Evolutionary conservation across 2,888 invertebrate species (phyloP).

Genomic region (Coenonympha glycerion): DNA sequence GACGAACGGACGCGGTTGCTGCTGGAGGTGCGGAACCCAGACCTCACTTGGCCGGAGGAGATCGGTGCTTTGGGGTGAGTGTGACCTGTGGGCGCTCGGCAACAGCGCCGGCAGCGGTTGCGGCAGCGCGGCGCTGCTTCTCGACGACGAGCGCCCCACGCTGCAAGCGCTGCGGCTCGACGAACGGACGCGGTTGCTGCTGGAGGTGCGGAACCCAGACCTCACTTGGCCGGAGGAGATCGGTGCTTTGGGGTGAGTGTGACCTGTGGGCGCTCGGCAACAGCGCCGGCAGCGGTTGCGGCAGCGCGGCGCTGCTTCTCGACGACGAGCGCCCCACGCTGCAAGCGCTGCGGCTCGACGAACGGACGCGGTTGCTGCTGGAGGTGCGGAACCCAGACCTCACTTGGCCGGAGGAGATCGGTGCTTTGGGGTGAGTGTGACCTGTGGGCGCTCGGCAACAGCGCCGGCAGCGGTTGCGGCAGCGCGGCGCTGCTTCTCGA

Average conservation of each 20-base stretch:
- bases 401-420: slow-evolving; percentile 96
- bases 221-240: slow-evolving; percentile 96
- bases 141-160: slow-evolving; percentile 86
- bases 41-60: slow-evolving; percentile 96
- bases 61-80: slow-evolving; percentile 78
- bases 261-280: slow-evolving; percentile 80
- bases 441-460: slow-evolving; percentile 79
- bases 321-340: slow-evolving; percentile 87
- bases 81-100: slow-evolving; percentile 80
- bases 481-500: slow-evolving; percentile 77
- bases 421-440: slow-evolving; percentile 72
- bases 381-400: slow-evolving; percentile 91
- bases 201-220: slow-evolving; percentile 90
- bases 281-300: slow-evolving; percentile 36
- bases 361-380: slow-evolving; percentile 84
- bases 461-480: slow-evolving; percentile 36
- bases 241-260: slow-evolving; percentile 74
- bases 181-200: slow-evolving; percentile 83
- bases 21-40: slow-evolving; percentile 88
- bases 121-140: slow-evolving; percentile 56
- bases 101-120: slow-evolving; percentile 36
- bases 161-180: slow-evolving; percentile 81
- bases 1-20: slow-evolving; percentile 84
- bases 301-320: slow-evolving; percentile 67
- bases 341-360: slow-evolving; percentile 80